Evolutionary conservation across 2,113 vertebrate genomes (phyloP).

Genomic region (Oreochromis niloticus): DNA sequence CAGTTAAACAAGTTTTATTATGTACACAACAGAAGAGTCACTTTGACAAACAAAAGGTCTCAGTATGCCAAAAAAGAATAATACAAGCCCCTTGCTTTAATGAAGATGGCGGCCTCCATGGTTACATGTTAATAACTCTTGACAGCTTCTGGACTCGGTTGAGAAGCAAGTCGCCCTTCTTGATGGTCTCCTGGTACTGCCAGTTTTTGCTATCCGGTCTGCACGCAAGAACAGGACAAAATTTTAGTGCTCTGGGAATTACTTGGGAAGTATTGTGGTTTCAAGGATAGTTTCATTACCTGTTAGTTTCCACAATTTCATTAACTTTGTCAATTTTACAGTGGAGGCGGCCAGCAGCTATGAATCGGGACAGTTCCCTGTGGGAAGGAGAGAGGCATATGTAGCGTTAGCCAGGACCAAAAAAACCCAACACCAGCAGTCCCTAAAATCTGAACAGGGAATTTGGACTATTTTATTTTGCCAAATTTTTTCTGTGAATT

Average conservation of each 20-base stretch:
- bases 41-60: constrained; percentile 36
- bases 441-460: neutral
- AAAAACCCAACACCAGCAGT: neutral
- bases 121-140: constrained; percentile 97
- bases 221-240: neutral
- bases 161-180: constrained; percentile 95
- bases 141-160: constrained; percentile 99
- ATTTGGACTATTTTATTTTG: neutral
- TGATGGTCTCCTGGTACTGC: constrained; percentile 99
- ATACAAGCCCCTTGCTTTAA: neutral
- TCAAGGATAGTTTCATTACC: constrained; percentile 69
- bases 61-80: constrained; percentile 40
- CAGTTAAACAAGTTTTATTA: constrained; percentile 73
- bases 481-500: neutral
- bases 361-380: constrained; percentile 97
- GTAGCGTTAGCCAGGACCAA: neutral
- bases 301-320: constrained; percentile 98
- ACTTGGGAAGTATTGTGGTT: accelerated
- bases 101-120: neutral
- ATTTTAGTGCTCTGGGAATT: neutral
- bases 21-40: constrained; percentile 73
- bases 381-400: neutral
- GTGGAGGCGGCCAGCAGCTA: constrained; percentile 93
- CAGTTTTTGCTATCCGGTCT: constrained; percentile 99
- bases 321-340: constrained; percentile 99